Evolutionary conservation across 2,797 vertebrate genomes (phyloP).

Genomic region (Ibycter americanus): DNA sequence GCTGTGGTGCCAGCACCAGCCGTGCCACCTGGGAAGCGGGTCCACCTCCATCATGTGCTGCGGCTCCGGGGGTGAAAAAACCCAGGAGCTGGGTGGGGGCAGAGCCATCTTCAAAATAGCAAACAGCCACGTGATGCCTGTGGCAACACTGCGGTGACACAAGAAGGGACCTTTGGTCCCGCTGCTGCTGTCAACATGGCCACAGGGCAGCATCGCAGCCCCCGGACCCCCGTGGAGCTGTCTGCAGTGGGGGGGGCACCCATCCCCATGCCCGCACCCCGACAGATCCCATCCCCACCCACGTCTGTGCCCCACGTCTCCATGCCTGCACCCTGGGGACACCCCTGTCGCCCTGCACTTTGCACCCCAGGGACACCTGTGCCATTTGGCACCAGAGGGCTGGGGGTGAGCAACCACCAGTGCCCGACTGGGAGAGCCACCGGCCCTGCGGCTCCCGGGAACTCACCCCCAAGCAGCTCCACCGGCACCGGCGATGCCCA

Average conservation of each 20-base stretch:
- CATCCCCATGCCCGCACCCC: fast-evolving
- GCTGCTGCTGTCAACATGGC: background rate
- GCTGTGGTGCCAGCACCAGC: background rate
- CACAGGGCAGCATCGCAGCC: background rate
- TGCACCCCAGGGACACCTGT: background rate
- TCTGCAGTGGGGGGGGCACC: background rate
- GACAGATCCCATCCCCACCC: background rate
- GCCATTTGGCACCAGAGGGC: background rate
- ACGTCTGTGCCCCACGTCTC: background rate
- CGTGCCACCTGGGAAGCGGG: fast-evolving
- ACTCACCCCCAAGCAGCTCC: background rate
- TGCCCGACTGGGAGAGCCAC: background rate
- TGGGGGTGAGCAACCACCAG: background rate
- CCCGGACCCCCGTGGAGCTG: fast-evolving
- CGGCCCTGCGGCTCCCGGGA: fast-evolving
- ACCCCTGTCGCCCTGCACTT: background rate
- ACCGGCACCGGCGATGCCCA: fast-evolving
- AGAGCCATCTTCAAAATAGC: background rate
- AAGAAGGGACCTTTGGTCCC: conserved; percentile 44
- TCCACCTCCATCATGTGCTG: background rate
- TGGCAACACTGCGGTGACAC: background rate
- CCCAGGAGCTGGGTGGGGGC: background rate
- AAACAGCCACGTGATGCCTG: conserved; percentile 20
- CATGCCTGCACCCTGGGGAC: background rate
- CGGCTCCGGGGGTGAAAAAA: fast-evolving